Conservation (phyloP, 2,113 vertebrate genomes). For the Furnarius figulus region DNA sequence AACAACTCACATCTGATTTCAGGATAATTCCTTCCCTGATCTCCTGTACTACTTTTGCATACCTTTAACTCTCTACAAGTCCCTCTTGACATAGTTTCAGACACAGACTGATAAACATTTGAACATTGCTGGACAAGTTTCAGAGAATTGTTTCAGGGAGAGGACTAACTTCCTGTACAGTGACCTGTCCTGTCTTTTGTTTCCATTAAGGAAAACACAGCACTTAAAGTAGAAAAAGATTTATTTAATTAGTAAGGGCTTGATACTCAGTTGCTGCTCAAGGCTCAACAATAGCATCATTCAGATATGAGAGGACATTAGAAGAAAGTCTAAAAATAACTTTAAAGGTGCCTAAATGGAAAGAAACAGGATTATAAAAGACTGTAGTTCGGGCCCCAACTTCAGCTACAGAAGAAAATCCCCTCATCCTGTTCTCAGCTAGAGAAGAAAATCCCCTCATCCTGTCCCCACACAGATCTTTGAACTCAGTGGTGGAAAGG, state of each 20-base stretch:
- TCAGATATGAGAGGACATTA: not conserved
- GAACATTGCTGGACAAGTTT: not conserved
- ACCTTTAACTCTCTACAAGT: not conserved
- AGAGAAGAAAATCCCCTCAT: not conserved
- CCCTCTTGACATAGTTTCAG: not conserved
- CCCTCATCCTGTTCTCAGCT: not conserved
- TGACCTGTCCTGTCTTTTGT: not conserved
- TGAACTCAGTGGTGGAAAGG: not conserved
- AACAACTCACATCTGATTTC: slow-evolving; percentile 4
- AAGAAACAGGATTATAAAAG: not conserved
- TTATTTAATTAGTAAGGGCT: not conserved
- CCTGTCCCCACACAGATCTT: not conserved
- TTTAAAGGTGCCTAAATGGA: not conserved
- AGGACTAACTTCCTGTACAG: not conserved
- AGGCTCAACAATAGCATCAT: not conserved
- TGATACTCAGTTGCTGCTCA: not conserved
- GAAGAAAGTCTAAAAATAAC: not conserved
- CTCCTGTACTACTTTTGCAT: not conserved
- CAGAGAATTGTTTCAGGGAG: not conserved
- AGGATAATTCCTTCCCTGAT: slow-evolving; percentile 4
- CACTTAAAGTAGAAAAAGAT: not conserved
- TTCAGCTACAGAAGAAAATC: not conserved
- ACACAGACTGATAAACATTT: not conserved
- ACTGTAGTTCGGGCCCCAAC: not conserved
- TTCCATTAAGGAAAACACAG: not conserved